Percentiles rank a stretch among this genome's conserved stretches.
phyloP scores from a whole-genome alignment of 2,888 invertebrate species.

The Lutraria lutraria region DNA sequence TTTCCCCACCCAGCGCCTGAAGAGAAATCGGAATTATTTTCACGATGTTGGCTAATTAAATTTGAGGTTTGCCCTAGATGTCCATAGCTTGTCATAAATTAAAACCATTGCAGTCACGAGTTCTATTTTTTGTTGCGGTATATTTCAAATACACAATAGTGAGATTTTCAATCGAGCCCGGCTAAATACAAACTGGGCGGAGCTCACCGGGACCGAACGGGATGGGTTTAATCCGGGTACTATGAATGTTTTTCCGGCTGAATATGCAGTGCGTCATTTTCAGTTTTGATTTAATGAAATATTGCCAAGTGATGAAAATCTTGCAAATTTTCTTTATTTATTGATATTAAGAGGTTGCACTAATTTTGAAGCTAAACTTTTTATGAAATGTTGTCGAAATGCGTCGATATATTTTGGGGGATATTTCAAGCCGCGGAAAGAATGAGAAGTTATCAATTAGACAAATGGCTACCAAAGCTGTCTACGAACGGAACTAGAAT shows the following conservation, averaged over 20 bases:
- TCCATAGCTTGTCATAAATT: background rate
- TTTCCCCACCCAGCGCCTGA: background rate
- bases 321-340: background rate
- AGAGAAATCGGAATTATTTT: background rate
- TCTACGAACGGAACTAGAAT: no score
- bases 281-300: background rate
- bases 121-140: background rate
- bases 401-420: background rate
- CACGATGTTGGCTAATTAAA: background rate
- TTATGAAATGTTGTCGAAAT: background rate
- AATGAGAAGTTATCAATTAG: no score
- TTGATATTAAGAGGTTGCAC: background rate
- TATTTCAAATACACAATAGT: background rate
- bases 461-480: no score
- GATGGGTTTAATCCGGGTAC: slow-evolving; percentile 7
- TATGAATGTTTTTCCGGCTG: background rate
- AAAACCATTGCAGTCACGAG: background rate
- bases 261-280: background rate
- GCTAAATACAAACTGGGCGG: slow-evolving; percentile 2
- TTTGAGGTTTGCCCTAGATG: background rate
- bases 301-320: no score
- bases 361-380: background rate
- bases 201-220: background rate
- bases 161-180: background rate
- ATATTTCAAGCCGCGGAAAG: no score